Evolutionary conservation across 2,888 invertebrate species (phyloP).

Genomic region (Andrena minutula): DNA sequence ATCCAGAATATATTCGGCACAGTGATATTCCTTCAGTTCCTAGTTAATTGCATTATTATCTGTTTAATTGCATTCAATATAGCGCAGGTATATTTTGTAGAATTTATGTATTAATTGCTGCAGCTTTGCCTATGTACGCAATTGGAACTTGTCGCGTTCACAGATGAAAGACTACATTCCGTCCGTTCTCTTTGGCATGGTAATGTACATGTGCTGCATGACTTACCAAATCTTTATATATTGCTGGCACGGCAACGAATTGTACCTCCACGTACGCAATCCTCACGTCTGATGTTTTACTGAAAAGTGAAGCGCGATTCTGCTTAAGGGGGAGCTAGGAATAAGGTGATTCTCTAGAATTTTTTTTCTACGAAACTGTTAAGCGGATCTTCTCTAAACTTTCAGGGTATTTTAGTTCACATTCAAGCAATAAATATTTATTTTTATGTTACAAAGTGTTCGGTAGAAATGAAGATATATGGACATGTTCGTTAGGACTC

Average conservation of each 20-base stretch:
- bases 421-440: too few species aligned
- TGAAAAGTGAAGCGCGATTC: background rate
- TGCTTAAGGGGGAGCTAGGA: background rate
- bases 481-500: too few species aligned
- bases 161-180: conserved; percentile 72
- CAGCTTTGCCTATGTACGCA: background rate
- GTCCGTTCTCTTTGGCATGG: conserved; percentile 73
- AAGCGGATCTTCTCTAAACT: too few species aligned
- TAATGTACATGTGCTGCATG: conserved; percentile 74
- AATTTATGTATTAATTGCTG: background rate
- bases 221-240: conserved; percentile 78
- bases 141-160: conserved; percentile 18
- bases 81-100: conserved; percentile 66
- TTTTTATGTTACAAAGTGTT: too few species aligned
- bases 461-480: too few species aligned
- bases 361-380: too few species aligned
- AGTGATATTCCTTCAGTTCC: conserved; percentile 73
- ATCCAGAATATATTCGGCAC: conserved; percentile 74
- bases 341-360: too few species aligned
- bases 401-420: too few species aligned
- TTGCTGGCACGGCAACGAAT: conserved; percentile 79
- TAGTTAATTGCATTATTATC: conserved; percentile 75
- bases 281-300: background rate
- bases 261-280: conserved; percentile 74
- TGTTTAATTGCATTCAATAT: conserved; percentile 77